phyloP scores from a whole-genome alignment of 1,140 invertebrate species.

The Ceratina japonica region DNA sequence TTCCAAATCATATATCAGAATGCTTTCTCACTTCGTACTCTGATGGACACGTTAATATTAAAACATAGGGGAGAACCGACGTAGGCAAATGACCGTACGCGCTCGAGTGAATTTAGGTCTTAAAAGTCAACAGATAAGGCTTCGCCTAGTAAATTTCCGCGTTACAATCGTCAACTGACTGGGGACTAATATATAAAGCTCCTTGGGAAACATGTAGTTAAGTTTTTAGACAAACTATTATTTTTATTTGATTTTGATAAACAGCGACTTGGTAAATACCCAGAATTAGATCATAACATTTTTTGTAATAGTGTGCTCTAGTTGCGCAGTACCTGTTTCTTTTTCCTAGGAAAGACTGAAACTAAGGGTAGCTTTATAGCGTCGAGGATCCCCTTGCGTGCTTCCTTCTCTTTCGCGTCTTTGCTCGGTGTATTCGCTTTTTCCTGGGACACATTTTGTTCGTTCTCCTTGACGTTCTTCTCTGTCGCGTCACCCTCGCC shows the following conservation, averaged over 20 bases:
- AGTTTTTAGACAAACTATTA: no score
- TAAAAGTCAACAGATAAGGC: slow-evolving; percentile 41
- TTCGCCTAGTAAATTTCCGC: background rate
- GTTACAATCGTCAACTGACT: background rate
- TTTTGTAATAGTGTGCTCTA: no score
- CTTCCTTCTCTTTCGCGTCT: slow-evolving; percentile 75
- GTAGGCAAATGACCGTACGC: slow-evolving; percentile 48
- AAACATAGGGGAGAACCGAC: background rate
- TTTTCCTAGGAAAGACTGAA: slow-evolving; percentile 82
- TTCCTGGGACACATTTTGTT: slow-evolving; percentile 77
- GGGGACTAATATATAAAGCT: background rate
- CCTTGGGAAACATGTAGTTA: no score
- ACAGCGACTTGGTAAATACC: no score
- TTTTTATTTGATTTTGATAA: no score
- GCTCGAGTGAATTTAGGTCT: slow-evolving; percentile 43
- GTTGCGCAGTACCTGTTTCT: slow-evolving; percentile 68
- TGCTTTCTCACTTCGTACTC: no score
- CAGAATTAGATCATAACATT: no score
- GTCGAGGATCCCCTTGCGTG: slow-evolving; percentile 79
- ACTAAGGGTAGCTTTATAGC: slow-evolving; percentile 84
- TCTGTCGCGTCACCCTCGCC: slow-evolving; percentile 59
- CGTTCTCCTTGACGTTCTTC: slow-evolving; percentile 71
- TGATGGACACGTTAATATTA: no score
- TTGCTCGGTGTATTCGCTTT: slow-evolving; percentile 78
- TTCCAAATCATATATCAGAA: background rate